phyloP scores from a whole-genome alignment of 2,797 vertebrate genomes.

The Telmatherina bonti region DNA sequence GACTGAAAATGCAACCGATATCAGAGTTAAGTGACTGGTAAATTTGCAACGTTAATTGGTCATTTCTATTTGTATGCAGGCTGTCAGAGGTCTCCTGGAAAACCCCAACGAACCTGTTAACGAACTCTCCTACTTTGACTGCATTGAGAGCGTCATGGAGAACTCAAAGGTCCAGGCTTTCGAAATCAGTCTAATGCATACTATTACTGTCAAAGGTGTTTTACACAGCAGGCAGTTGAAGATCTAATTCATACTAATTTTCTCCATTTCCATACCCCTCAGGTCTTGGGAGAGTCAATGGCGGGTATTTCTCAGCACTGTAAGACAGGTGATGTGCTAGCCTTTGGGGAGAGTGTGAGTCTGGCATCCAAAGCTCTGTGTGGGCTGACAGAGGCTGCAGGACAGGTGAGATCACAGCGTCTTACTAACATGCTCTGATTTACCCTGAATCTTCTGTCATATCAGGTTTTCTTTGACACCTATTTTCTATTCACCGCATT shows the following conservation, averaged over 20 bases:
- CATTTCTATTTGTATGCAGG: slow-evolving; percentile 77
- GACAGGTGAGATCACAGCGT: slow-evolving; percentile 88
- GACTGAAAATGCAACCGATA: slow-evolving; percentile 25
- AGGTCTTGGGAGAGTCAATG: slow-evolving; percentile 98
- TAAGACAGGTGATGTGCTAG: slow-evolving; percentile 93
- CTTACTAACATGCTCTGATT: slow-evolving; percentile 5
- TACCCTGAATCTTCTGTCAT: slow-evolving; percentile 12
- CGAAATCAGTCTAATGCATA: slow-evolving; percentile 15
- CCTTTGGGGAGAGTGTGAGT: slow-evolving; percentile 95
- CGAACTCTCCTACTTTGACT: slow-evolving; percentile 98
- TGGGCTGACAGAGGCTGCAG: slow-evolving; percentile 95
- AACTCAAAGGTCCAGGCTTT: slow-evolving; percentile 92
- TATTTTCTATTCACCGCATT: neutral
- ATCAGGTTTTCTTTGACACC: slow-evolving; percentile 2
- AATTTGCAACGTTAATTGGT: slow-evolving; percentile 11
- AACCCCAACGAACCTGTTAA: slow-evolving; percentile 96
- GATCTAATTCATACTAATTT: slow-evolving; percentile 20
- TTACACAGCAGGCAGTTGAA: slow-evolving; percentile 15
- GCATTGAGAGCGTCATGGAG: slow-evolving; percentile 99
- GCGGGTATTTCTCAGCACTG: slow-evolving; percentile 98
- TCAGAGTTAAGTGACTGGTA: slow-evolving; percentile 35
- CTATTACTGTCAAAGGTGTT: slow-evolving; percentile 34
- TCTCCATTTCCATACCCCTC: slow-evolving; percentile 28
- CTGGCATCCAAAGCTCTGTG: slow-evolving; percentile 97
- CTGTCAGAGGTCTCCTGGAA: slow-evolving; percentile 94